These are phyloP conservation scores for Venturia canescens DNA, from an alignment of 1,140 invertebrate genomes.

Conservation along the genomic window DNA sequence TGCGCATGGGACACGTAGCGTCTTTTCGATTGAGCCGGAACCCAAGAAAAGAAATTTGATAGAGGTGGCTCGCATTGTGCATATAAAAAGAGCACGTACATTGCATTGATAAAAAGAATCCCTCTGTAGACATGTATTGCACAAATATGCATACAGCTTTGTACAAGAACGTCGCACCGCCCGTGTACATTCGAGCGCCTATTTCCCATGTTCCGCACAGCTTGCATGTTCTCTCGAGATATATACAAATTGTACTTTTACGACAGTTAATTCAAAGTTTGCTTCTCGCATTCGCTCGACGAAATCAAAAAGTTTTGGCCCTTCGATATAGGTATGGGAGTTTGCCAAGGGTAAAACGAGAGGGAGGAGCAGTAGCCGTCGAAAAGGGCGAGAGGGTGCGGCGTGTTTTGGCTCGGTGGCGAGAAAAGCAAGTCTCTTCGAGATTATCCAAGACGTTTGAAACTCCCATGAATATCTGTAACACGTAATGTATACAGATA, in stretches of 20 bases:
- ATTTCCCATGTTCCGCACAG: neutral
- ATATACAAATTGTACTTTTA: conserved; percentile 55
- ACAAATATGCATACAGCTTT: neutral
- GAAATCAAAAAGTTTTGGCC: conserved; percentile 48
- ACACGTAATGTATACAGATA: neutral
- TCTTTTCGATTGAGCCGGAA: neutral
- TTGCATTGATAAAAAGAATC: neutral
- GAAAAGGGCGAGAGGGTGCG: neutral
- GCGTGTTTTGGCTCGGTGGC: conserved; percentile 23
- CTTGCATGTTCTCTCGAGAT: conserved; percentile 43
- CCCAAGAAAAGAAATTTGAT: conserved; percentile 7
- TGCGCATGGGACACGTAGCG: conserved; percentile 4
- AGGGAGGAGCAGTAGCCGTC: neutral
- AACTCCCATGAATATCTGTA: neutral
- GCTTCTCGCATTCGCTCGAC: conserved; percentile 25
- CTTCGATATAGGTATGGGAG: conserved; percentile 12
- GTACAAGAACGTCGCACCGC: neutral
- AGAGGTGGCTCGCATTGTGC: neutral
- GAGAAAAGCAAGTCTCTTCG: neutral
- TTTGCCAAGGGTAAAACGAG: neutral
- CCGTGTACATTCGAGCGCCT: neutral
- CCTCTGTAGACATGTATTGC: neutral
- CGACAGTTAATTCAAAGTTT: conserved; percentile 51
- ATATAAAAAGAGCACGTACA: neutral
- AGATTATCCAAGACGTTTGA: neutral